Conservation (phyloP, 2,888 invertebrate species). For the Microctonus aethiopoides region DNA sequence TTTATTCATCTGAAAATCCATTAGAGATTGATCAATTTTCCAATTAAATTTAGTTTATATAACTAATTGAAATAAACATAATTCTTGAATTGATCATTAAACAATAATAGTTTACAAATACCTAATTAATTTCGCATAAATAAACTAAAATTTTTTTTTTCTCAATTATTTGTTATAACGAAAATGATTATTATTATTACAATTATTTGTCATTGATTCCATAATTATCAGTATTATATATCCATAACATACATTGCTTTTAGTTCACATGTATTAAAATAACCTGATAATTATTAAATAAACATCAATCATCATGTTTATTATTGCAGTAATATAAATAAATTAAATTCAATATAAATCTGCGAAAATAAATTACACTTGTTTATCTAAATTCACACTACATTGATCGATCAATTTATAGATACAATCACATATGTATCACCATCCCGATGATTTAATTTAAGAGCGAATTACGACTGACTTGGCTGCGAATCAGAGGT, state of each 20-base stretch:
- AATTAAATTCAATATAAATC: not conserved
- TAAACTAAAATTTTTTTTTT: too few relatives aligned
- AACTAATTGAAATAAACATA: too few relatives aligned
- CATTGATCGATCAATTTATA: not conserved
- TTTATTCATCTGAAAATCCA: not conserved
- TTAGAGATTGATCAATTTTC: not conserved
- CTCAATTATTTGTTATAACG: too few relatives aligned
- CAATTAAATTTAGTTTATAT: not conserved
- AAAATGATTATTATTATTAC: too few relatives aligned
- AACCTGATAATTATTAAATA: too few relatives aligned
- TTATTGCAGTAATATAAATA: not conserved
- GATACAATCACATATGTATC: not conserved
- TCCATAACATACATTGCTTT: too few relatives aligned
- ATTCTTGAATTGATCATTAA: too few relatives aligned
- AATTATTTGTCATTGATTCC: too few relatives aligned
- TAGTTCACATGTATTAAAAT: too few relatives aligned
- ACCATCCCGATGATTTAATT: not conserved
- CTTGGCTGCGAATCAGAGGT: slow-evolving; percentile 55
- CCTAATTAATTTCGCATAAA: too few relatives aligned
- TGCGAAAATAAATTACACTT: not conserved
- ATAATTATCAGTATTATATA: too few relatives aligned
- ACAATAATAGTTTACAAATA: too few relatives aligned
- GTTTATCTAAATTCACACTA: not conserved
- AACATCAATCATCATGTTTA: not conserved
- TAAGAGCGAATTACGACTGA: slow-evolving; percentile 38